Evolutionary conservation across 2,113 vertebrate species (phyloP).

Genomic region (Lasiurus borealis): DNA sequence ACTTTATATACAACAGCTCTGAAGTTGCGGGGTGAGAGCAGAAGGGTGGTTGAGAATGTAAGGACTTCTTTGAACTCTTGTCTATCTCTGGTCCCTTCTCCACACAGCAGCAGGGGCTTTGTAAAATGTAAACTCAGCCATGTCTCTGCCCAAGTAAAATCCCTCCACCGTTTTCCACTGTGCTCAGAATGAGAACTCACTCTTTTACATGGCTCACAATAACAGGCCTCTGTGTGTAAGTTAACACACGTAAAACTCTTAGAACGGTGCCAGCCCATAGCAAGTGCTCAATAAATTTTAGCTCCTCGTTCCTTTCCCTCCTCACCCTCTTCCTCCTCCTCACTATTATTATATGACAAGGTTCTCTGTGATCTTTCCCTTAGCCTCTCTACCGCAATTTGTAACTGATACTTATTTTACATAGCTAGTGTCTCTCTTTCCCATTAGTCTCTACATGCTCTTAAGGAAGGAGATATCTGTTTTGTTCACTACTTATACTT

Average conservation of each 20-base stretch:
- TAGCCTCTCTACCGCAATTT: neutral
- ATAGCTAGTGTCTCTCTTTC: neutral
- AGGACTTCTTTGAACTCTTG: neutral
- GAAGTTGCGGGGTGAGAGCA: neutral
- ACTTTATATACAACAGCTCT: too few relatives aligned
- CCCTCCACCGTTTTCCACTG: neutral
- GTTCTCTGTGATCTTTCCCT: neutral
- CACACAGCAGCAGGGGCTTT: neutral
- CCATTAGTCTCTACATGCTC: neutral
- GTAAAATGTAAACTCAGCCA: neutral
- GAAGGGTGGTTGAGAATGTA: neutral
- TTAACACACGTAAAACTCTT: neutral
- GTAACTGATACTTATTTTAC: neutral
- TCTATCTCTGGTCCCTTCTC: neutral
- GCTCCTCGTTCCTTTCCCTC: neutral
- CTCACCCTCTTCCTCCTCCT: neutral
- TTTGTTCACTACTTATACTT: neutral
- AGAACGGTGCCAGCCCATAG: neutral
- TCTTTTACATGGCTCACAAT: neutral
- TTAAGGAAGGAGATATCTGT: neutral
- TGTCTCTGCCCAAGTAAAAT: neutral
- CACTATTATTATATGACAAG: neutral
- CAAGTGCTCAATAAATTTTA: neutral
- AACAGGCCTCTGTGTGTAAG: neutral
- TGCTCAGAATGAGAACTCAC: neutral